These are phyloP conservation scores for Poeciliopsis presidionis DNA, from an alignment of 2,797 vertebrate species.

Conservation along the genomic window DNA sequence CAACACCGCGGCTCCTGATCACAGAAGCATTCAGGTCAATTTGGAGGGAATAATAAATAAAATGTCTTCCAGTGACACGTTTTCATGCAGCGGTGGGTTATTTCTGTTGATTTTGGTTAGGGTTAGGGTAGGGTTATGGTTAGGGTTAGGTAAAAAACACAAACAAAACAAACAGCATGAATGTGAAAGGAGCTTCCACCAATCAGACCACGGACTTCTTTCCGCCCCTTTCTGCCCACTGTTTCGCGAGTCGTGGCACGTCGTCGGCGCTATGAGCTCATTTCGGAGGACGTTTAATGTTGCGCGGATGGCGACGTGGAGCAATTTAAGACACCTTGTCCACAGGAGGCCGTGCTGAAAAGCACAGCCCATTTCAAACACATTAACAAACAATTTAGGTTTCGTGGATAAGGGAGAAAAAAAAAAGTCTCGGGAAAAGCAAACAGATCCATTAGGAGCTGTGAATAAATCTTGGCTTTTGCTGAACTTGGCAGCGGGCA, in stretches of 20 bases:
- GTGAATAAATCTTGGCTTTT: constrained; percentile 46
- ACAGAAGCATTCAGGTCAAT: constrained; percentile 56
- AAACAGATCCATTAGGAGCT: constrained; percentile 53
- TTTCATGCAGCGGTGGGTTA: constrained; percentile 15
- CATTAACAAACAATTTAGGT: constrained; percentile 54
- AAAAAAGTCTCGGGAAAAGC: constrained; percentile 26
- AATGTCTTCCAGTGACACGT: constrained; percentile 38
- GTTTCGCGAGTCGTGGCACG: constrained; percentile 31
- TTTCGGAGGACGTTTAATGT: constrained; percentile 44
- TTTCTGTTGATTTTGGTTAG: constrained; percentile 2
- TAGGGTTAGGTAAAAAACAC: background rate
- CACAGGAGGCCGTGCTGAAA: constrained; percentile 17
- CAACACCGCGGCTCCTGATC: constrained; percentile 48
- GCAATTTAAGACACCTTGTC: constrained; percentile 58
- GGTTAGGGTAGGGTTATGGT: no score
- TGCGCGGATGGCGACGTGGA: constrained; percentile 40
- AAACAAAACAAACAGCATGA: constrained; percentile 36
- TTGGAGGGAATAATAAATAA: constrained; percentile 47
- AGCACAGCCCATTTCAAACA: constrained; percentile 44
- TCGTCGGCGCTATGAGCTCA: constrained; percentile 30
- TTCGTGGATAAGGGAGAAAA: constrained; percentile 30
- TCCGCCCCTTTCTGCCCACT: constrained; percentile 16
- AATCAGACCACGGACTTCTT: constrained; percentile 22
- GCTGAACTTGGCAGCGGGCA: constrained; percentile 19
- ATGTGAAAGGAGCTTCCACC: constrained; percentile 10